Conservation (phyloP, 2,113 vertebrate species). For the Ophiodon elongatus region DNA sequence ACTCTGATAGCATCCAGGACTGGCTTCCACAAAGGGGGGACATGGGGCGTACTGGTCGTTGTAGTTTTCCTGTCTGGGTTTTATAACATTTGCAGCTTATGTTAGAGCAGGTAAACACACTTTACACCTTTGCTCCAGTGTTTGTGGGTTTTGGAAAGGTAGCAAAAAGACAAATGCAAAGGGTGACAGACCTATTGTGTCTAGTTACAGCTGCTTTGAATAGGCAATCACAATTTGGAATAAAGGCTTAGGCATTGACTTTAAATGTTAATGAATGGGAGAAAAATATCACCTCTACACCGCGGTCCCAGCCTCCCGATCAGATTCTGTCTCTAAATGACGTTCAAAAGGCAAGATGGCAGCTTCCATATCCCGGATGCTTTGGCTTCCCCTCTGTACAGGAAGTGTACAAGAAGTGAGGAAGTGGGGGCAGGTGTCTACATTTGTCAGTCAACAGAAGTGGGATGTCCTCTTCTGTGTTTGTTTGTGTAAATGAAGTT, state of each 20-base stretch:
- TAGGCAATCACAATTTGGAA: not conserved
- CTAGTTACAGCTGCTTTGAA: conserved; percentile 1
- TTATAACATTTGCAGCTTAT: not conserved
- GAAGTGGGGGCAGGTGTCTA: not conserved
- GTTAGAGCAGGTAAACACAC: not conserved
- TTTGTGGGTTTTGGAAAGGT: not conserved
- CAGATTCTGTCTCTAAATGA: not conserved
- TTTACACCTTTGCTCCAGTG: not conserved
- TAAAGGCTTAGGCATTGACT: not conserved
- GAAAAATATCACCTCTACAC: too few species aligned
- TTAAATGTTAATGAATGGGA: not conserved
- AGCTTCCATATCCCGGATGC: not conserved
- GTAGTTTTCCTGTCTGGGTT: too few species aligned
- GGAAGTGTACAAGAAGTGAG: too few species aligned
- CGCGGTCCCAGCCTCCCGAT: not conserved
- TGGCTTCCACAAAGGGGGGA: not conserved
- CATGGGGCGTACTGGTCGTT: not conserved
- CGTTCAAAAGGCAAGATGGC: too few species aligned
- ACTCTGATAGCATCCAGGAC: not conserved
- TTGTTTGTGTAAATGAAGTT: not conserved
- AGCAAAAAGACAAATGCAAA: not conserved
- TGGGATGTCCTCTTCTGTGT: not conserved
- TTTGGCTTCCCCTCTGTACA: not conserved
- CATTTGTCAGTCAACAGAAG: not conserved
- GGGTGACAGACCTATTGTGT: not conserved